phyloP scores from a whole-genome alignment of 2,797 vertebrate species.

The Cirrhinus molitorella region DNA sequence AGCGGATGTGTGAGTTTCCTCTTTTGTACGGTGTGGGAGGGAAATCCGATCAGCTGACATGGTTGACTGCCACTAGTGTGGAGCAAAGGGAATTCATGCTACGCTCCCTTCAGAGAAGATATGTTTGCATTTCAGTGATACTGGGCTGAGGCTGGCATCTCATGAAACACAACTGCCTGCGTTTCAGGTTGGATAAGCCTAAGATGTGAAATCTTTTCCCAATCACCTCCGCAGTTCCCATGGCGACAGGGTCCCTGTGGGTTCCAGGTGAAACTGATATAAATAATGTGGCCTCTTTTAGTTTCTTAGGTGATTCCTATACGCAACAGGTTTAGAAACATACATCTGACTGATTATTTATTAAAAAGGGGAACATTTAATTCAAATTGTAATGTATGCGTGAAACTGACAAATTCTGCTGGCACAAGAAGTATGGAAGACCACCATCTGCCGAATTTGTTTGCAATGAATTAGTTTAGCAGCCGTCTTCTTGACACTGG shows the following conservation, averaged over 20 bases:
- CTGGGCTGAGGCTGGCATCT: conserved; percentile 17
- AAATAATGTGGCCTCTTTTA: conserved; percentile 34
- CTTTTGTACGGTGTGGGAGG: not conserved
- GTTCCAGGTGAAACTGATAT: conserved; percentile 33
- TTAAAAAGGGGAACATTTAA: not conserved
- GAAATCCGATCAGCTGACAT: not conserved
- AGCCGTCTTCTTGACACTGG: not conserved
- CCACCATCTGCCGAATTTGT: conserved; percentile 28
- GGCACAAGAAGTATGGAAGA: not conserved
- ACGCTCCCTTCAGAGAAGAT: not conserved
- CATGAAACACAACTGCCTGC: conserved; percentile 16
- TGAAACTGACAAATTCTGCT: not conserved
- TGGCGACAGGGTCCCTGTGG: conserved; percentile 6
- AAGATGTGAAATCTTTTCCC: conserved; percentile 44
- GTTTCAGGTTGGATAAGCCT: conserved; percentile 26
- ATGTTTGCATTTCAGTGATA: conserved; percentile 10
- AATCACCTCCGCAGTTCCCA: conserved; percentile 38
- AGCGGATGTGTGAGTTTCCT: not conserved
- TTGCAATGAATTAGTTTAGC: conserved; percentile 6
- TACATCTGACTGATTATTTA: not conserved
- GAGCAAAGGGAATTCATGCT: not conserved
- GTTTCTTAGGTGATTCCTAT: not conserved
- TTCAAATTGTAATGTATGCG: not conserved
- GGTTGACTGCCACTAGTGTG: not conserved
- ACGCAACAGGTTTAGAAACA: conserved; percentile 6